Evolutionary conservation across 2,797 vertebrate genomes (phyloP).

Genomic region (Avahi laniger): DNA sequence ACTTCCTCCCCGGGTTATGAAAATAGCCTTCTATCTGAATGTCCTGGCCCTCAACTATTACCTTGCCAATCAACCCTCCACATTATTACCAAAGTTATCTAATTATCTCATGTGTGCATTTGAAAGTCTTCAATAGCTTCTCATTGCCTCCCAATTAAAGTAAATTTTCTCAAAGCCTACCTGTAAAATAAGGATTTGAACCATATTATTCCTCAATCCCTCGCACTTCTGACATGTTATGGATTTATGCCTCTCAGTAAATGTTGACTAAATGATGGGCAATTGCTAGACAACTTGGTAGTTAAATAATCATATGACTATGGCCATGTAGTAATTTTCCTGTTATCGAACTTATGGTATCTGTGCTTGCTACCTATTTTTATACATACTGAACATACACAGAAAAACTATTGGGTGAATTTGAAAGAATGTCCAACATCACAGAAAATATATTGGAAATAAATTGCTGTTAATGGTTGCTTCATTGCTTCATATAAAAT

Average conservation of each 20-base stretch:
- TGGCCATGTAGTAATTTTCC: neutral
- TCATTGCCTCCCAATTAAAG: neutral
- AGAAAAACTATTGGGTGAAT: neutral
- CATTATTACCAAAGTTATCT: neutral
- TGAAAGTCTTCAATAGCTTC: conserved; percentile 1
- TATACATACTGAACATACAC: neutral
- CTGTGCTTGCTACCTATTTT: neutral
- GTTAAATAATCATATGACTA: conserved; percentile 12
- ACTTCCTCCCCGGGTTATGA: neutral
- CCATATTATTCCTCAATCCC: neutral
- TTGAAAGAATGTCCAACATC: neutral
- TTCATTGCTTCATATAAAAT: too few species aligned
- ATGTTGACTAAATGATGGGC: neutral
- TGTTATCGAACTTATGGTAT: neutral
- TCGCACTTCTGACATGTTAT: neutral
- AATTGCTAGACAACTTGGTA: neutral
- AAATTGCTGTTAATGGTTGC: neutral
- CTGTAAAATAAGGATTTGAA: neutral
- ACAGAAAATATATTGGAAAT: neutral
- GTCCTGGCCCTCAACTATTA: neutral
- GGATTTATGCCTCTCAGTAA: neutral
- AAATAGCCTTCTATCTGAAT: neutral
- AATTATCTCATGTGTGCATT: neutral
- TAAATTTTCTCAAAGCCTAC: neutral
- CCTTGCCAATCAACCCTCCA: neutral